Conservation (phyloP, 2,888 invertebrate genomes). For the Prostheceraeus crozeri region DNA sequence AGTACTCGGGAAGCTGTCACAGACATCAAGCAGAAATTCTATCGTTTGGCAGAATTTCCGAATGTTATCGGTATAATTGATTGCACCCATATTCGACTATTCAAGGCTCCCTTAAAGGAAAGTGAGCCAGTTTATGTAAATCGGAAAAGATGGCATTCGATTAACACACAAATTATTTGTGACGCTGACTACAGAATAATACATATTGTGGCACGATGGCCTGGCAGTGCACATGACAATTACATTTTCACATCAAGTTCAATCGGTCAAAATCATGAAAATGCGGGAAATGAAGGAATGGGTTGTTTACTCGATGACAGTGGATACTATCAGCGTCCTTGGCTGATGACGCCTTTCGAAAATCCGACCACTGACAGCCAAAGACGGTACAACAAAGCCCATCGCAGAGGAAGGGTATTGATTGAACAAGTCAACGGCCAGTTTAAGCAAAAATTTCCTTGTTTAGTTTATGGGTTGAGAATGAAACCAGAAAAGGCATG, state of each 20-base stretch:
- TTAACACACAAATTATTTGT: slow-evolving; percentile 19
- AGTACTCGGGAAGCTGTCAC: background rate
- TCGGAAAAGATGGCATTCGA: slow-evolving; percentile 11
- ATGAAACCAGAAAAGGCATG: slow-evolving; percentile 17
- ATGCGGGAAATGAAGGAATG: background rate
- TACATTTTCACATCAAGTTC: slow-evolving; percentile 1
- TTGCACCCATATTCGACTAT: slow-evolving; percentile 16
- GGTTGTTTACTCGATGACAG: slow-evolving; percentile 31
- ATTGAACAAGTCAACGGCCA: slow-evolving; percentile 20
- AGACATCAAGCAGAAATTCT: background rate
- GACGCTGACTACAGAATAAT: slow-evolving; percentile 11
- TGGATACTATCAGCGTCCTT: slow-evolving; percentile 30
- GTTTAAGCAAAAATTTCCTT: slow-evolving; percentile 10
- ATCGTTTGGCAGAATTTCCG: background rate
- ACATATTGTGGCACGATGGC: slow-evolving; percentile 15
- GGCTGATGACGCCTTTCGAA: slow-evolving; percentile 39
- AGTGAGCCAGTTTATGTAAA: slow-evolving; percentile 9
- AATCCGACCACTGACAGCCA: slow-evolving; percentile 34
- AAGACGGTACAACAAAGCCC: slow-evolving; percentile 32
- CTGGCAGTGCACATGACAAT: slow-evolving; percentile 9
- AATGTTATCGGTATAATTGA: background rate
- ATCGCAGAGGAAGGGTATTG: slow-evolving; percentile 13
- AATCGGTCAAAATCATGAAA: slow-evolving; percentile 1
- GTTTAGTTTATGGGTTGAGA: background rate
- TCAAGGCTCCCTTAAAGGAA: slow-evolving; percentile 14